Evolutionary conservation across 2,888 invertebrate genomes (phyloP), one percentile per base, ranked within the genome.

Genomic region (Gryllus longicercus): DNA sequence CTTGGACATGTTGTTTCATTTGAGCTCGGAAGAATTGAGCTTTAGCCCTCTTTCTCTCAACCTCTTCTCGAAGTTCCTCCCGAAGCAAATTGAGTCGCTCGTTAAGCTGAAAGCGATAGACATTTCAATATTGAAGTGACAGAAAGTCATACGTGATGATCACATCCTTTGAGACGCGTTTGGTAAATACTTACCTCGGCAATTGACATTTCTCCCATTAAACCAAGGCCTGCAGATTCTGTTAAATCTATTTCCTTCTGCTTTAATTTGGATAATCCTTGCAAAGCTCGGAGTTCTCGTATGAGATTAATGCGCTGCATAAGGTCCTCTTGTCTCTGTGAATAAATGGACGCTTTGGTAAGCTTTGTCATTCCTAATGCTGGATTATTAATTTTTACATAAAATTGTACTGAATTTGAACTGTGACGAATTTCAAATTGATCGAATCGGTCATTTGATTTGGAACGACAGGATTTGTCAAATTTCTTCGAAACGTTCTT

Each of bases 191-290:
- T 14, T 11, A 84, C 84, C 85, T 92, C 91, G 11, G 90, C 90
- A 78, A 91, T 88, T 1, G 92, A 91, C 91, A 92, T 92, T 87
- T 92, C 91, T 85, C 91, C 90, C 50, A 92, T 84, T 16, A 91
- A 86, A 1, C 92, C 91, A 21, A 91, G 84, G 75, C 91, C 91
- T 50, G 90, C 87, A 21, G 89, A 87, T 86, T 91, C 90, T 1
- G 91, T 91, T 1, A 90, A 88, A 85, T 92, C 91, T 82, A 91
- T 88, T 78, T 91, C 88, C 86, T 83, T 84, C 10, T 79, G 77
- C 0, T 79, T 79, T 51, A 81, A 77, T 11, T 21, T 74, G 88
- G 90, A 5, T 18, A 88, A 81, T 76, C 86, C 86, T 75, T 88
- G 86, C 63, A 88, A 81, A 0, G 86, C 84, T 80, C 86, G 86